Percentiles rank a stretch among this genome's conserved stretches.
Conservation (phyloP, 2,888 invertebrate species). For the Drosophila macrospina region DNA sequence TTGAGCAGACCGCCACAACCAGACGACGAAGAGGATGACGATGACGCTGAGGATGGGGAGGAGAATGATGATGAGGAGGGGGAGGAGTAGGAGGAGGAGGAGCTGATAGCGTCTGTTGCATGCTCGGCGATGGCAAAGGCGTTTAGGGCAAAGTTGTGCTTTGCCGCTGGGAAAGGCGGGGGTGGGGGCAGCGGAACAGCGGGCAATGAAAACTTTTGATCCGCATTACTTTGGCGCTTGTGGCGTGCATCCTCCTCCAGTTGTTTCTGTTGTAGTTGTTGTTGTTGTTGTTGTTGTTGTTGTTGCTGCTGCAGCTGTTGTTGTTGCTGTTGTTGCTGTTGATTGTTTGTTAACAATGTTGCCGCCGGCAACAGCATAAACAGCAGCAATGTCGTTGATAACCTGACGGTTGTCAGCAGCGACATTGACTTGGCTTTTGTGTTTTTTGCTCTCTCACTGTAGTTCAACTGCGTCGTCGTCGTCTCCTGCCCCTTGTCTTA, state of each 20-base stretch:
- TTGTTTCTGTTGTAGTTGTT: conserved; percentile 20
- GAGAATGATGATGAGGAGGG: conserved; percentile 3
- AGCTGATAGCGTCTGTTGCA: conserved; percentile 12
- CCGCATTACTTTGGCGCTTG: conserved; percentile 51
- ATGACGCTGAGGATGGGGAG: conserved; percentile 15
- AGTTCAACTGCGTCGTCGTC: conserved; percentile 26
- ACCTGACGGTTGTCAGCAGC: conserved; percentile 59
- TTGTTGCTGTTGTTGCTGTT: conserved; percentile 27
- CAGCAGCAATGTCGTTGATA: conserved; percentile 69
- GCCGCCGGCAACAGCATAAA: conserved; percentile 49
- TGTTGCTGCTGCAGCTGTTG: conserved; percentile 27
- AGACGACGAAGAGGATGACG: conserved; percentile 20
- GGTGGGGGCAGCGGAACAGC: conserved; percentile 81
- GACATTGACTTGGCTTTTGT: conserved; percentile 74
- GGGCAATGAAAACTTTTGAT: conserved; percentile 78
- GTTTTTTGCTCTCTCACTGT: conserved; percentile 13
- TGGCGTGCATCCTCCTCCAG: conserved; percentile 29
- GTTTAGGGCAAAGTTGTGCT: conserved; percentile 72
- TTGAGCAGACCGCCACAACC: conserved; percentile 89
- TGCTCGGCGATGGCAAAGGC: conserved; percentile 65
- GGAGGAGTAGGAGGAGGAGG: conserved; percentile 12
- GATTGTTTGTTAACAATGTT: conserved; percentile 41
- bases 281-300: conserved; percentile 18
- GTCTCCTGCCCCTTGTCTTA: conserved; percentile 36
- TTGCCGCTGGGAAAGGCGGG: conserved; percentile 71